phyloP scores from a whole-genome alignment of 1,140 invertebrate species.

The Drosophila sulfurigaster region DNA sequence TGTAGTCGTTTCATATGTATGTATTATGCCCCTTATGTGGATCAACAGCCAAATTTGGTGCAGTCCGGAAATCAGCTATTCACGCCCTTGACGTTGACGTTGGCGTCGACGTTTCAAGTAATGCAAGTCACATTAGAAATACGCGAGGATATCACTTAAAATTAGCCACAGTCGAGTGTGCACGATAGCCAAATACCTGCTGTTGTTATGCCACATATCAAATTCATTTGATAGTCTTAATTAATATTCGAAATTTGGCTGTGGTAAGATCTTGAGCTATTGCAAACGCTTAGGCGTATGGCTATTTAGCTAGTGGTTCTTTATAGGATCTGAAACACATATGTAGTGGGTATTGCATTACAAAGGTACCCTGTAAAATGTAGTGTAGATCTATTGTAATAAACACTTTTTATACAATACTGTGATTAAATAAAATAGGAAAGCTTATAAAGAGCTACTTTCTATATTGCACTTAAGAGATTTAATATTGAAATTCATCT shows the following conservation, averaged over 20 bases:
- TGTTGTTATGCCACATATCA: no score
- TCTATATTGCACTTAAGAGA: no score
- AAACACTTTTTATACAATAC: no score
- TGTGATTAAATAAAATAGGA: no score
- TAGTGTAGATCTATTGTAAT: no score
- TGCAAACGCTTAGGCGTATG: not conserved
- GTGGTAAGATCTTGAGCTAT: not conserved
- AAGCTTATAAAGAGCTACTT: no score
- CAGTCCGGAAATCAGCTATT: not conserved
- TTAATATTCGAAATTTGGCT: not conserved
- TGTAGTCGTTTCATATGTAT: not conserved
- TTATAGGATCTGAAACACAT: not conserved
- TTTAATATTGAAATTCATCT: no score
- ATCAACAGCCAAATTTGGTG: conserved; percentile 6
- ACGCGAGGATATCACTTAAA: not conserved
- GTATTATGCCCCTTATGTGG: conserved; percentile 10
- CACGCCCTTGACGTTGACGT: conserved; percentile 3
- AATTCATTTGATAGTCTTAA: not conserved
- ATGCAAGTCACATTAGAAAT: not conserved
- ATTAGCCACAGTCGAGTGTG: not conserved
- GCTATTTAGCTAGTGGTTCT: not conserved
- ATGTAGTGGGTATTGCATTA: not conserved
- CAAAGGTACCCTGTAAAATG: not conserved
- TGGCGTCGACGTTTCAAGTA: not conserved
- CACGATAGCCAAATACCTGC: not conserved